Evolutionary conservation across 2,888 invertebrate genomes (phyloP).

Genomic region (Drosophila bunnanda): DNA sequence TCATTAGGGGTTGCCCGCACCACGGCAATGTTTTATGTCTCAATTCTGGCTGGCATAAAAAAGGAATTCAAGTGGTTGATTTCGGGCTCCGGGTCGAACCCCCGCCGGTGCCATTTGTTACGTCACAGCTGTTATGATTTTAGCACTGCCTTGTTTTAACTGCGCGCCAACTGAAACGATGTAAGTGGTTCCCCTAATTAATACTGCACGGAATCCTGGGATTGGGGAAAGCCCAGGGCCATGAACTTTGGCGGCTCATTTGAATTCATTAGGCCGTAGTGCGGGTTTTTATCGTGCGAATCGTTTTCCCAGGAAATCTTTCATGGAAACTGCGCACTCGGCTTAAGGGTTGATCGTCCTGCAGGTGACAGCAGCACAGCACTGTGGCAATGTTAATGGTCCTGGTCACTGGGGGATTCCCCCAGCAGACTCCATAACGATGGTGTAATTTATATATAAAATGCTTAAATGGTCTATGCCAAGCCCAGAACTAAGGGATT

Average conservation of each 20-base stretch:
- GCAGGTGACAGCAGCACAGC: slow-evolving; percentile 68
- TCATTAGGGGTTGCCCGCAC: slow-evolving; percentile 61
- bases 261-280: slow-evolving; percentile 63
- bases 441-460: slow-evolving; percentile 44
- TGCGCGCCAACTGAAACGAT: slow-evolving; percentile 34
- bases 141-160: slow-evolving; percentile 42
- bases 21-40: slow-evolving; percentile 67
- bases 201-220: slow-evolving; percentile 52
- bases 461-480: slow-evolving; percentile 32
- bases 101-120: slow-evolving; percentile 67
- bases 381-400: slow-evolving; percentile 58
- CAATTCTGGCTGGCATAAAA: slow-evolving; percentile 60
- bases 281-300: slow-evolving; percentile 35
- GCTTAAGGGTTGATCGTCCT: slow-evolving; percentile 56
- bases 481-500: slow-evolving; percentile 23
- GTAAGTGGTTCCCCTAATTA: slow-evolving; percentile 67
- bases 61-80: slow-evolving; percentile 71
- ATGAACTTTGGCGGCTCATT: slow-evolving; percentile 58
- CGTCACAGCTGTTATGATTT: slow-evolving; percentile 76
- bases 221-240: slow-evolving; percentile 29
- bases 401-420: slow-evolving; percentile 58
- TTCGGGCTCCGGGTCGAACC: slow-evolving; percentile 47
- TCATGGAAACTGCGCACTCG: slow-evolving; percentile 59
- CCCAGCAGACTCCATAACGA: slow-evolving; percentile 60
- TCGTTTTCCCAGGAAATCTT: slow-evolving; percentile 48